A percentile compares a stretch with the other conserved stretches of the same genome.
Conservation (phyloP, 2,113 vertebrate species). For the Neogobius melanostomus region DNA sequence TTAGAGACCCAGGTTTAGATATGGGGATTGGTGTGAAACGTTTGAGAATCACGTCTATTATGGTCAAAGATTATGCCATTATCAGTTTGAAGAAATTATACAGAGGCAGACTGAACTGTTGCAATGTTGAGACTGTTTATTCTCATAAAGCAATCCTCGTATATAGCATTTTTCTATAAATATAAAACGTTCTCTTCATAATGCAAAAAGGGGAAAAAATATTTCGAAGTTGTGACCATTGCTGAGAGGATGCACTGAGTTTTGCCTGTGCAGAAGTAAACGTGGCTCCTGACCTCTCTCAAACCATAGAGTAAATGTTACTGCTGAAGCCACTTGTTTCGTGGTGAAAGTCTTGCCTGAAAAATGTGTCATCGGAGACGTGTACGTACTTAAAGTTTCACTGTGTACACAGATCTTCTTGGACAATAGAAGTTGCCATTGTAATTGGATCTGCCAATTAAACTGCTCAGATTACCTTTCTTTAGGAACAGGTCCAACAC, state of each 20-base stretch:
- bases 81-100: conserved; percentile 13
- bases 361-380: too few species aligned
- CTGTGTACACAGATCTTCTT: not conserved
- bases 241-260: too few species aligned
- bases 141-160: conserved; percentile 89
- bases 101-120: conserved; percentile 60
- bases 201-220: conserved; percentile 74
- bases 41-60: too few species aligned
- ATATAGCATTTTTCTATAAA: conserved; percentile 91
- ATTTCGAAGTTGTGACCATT: not conserved
- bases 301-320: not conserved
- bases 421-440: not conserved
- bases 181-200: conserved; percentile 91
- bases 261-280: too few species aligned
- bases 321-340: too few species aligned
- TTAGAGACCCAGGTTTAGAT: too few species aligned
- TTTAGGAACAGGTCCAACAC: not conserved
- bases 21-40: too few species aligned
- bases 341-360: too few species aligned
- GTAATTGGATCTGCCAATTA: not conserved
- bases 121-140: conserved; percentile 85
- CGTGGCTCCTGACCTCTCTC: too few species aligned
- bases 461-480: not conserved
- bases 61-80: too few species aligned
- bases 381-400: too few species aligned